These are phyloP conservation scores for Carduelis carduelis DNA, from an alignment of 2,797 vertebrate species.

Conservation along the genomic window DNA sequence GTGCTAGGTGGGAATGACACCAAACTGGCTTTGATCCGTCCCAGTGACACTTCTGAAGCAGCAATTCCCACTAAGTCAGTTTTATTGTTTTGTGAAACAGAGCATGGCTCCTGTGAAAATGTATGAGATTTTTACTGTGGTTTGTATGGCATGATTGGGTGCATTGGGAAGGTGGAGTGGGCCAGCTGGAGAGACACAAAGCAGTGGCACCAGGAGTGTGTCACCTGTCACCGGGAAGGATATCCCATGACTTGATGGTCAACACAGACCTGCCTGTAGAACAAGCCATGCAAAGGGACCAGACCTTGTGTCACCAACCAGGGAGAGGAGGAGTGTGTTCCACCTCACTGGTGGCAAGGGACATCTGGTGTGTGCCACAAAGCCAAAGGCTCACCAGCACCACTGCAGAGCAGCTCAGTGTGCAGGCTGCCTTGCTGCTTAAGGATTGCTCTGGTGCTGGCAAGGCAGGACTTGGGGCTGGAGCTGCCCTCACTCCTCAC, in stretches of 20 bases:
- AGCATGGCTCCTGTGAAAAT: background rate
- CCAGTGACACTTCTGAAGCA: background rate
- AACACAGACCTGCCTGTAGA: background rate
- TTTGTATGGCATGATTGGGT: background rate
- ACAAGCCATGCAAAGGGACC: fast-evolving
- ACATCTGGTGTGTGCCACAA: background rate
- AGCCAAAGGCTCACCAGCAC: background rate
- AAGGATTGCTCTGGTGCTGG: fast-evolving
- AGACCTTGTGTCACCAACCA: background rate
- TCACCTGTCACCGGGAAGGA: background rate
- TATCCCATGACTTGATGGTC: background rate
- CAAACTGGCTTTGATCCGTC: background rate
- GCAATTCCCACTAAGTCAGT: background rate
- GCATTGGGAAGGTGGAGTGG: background rate
- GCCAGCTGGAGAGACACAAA: background rate
- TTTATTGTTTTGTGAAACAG: background rate
- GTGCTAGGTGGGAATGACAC: background rate
- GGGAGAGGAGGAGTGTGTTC: background rate
- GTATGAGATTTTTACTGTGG: background rate
- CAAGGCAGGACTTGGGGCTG: background rate
- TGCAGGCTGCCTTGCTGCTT: background rate
- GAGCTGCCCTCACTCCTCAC: background rate
- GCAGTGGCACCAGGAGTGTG: background rate
- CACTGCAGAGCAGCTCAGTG: background rate
- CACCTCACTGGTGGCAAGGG: background rate